Evolutionary conservation across 2,113 vertebrate species (phyloP), one percentile per base, ranked within the genome.

Genomic region (Sapajus apella): DNA sequence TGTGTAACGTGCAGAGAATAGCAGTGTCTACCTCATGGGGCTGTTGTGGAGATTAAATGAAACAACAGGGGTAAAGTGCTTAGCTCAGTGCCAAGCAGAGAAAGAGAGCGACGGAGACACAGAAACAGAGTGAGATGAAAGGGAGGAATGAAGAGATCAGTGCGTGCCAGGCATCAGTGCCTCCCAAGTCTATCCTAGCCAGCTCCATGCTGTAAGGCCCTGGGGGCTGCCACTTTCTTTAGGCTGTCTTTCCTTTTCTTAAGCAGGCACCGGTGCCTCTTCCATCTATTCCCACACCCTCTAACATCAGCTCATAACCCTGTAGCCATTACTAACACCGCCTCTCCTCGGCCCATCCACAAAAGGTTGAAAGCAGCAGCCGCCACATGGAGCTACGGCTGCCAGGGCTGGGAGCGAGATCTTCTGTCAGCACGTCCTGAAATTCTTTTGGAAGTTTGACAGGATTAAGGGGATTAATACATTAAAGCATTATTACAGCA

Each of bases 391-490:
- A 94, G 76, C 94, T 55, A 4, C 8, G 45, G 88, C 89, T 91
- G 96, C 96, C 95, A 61, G 96, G 23, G 6, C 86, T 86, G 56
- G 91, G 93, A 98, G 95, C 66, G 21, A 94, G 97, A 96, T 96
- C 97, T 98, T 94, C 97, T 98, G 97, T 98, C 98, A 97, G 97
- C 97, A 40, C 83, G 96, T 95, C 97, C 97, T 92, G 96, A 98
- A 98, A 98, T 98, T 98, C 97, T 98, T 98, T 76, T 95, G 98
- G 98, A 98, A 98, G 95, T 98, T 98, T 98, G 98, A 98, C 98
- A 98, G 98, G 98, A 99, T 98, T 98, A 98, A 98, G 98, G 95
- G 98, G 98, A 99, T 98, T 99, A 98, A 98, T 98, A 98, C 97
- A 98, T 98, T 98, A 98, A 98, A 98, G 98, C 98, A 98, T 98